Conservation (phyloP, 2,888 invertebrate genomes). For the Zeuzera pyrina region DNA sequence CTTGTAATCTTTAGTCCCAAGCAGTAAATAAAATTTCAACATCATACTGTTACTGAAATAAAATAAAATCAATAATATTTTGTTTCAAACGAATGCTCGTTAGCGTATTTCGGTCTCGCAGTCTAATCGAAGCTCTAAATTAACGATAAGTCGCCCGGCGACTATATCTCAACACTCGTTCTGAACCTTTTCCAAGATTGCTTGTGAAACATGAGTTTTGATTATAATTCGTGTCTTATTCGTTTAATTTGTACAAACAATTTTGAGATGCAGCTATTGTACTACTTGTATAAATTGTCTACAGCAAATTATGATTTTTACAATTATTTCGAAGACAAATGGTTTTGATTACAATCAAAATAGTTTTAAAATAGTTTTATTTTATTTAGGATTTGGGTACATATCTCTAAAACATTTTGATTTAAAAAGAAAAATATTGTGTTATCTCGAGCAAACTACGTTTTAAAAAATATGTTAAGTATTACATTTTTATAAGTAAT, state of each 20-base stretch:
- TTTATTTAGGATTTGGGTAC: too few species aligned
- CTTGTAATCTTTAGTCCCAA: conserved; percentile 53
- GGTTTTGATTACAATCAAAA: too few species aligned
- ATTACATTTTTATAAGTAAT: too few species aligned
- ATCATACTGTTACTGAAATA: conserved; percentile 55
- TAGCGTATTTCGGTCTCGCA: conserved; percentile 58
- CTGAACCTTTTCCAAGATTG: conserved; percentile 57
- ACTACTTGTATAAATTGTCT: too few species aligned
- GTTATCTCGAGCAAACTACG: too few species aligned
- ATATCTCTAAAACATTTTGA: too few species aligned
- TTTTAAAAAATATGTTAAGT: too few species aligned
- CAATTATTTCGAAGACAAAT: too few species aligned
- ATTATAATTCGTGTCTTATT: conserved; percentile 41
- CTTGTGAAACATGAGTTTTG: conserved; percentile 49
- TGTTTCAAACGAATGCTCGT: conserved; percentile 57
- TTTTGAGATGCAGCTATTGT: too few species aligned
- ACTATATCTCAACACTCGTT: conserved; percentile 63
- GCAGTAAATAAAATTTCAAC: conserved; percentile 61
- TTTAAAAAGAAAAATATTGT: too few species aligned
- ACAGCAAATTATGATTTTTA: too few species aligned
- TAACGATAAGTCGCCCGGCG: conserved; percentile 63
- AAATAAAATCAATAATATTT: conserved; percentile 41
- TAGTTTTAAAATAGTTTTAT: too few species aligned
- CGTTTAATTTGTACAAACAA: conserved; percentile 16
- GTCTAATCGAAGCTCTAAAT: conserved; percentile 70